Evolutionary conservation across 2,888 invertebrate genomes (phyloP), one percentile per base, ranked within the genome.

Genomic region (Dryomyza anilis): DNA sequence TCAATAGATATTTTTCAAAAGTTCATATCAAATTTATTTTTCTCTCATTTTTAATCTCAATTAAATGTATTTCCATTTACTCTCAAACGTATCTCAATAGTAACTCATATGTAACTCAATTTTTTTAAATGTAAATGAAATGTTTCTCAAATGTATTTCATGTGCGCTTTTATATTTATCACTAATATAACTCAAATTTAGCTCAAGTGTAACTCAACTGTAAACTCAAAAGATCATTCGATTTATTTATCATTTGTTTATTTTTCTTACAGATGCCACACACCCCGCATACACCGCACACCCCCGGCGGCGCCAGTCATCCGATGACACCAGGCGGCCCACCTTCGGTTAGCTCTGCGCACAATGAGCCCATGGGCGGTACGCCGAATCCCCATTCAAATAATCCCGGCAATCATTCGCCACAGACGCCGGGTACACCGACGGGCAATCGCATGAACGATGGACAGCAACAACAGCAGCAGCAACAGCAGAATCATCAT

Each of bases 251-350:
- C 14, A 14, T 19, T 21, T 25, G 19, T 6, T 50, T 50, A 3
- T 50, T 3, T 55, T 30, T 36, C 21, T 43, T 63, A 46, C 62
- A 91, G 88, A 90, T 90, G 89, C 94, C 91, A n/a, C 91, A 91
- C 79, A 93, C 93, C 63, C 93, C 91, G 12, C 92, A 92, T 76
- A 90, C 85, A 80, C 93, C 86, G 78, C 94, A 87, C 85, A 94
- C 89, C 76, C 94, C 87, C 77, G 92, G 86, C 83, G 89, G 89
- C 58, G 89, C 89, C 67, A 90, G 91, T 67, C 91, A 91, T 68
- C 90, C 89, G 16, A 89, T 89, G 78, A 91, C 90, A 43, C 88
- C 88, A 5, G 89, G 90, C 68, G 90, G 90, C 1, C 94, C 94
- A 43, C 94, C 94, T 12, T 93, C 93, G 50, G 93, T 93, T 50